Evolutionary conservation across 2,113 vertebrate species (phyloP).

Genomic region (Lasiurus cinereus): DNA sequence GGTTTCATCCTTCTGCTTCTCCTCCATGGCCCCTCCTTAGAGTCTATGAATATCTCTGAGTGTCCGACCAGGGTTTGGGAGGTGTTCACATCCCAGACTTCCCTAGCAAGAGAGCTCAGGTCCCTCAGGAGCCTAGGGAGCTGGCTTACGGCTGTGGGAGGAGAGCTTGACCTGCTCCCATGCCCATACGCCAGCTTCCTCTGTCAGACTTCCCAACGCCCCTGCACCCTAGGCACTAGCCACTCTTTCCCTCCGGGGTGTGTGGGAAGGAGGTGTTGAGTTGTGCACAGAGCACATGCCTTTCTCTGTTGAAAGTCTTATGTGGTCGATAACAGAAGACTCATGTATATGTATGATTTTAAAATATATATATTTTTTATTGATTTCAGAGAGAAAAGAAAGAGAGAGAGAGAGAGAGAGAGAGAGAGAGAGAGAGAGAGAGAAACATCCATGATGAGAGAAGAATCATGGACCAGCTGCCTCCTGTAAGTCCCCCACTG

Average conservation of each 20-base stretch:
- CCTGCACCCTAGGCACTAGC: fast-evolving
- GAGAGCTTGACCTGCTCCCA: neutral
- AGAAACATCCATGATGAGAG: too few relatives aligned
- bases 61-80: neutral
- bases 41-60: neutral
- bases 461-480: too few relatives aligned
- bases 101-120: too few relatives aligned
- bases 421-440: too few relatives aligned
- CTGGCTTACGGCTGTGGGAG: neutral
- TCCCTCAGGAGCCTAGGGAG: neutral
- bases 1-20: neutral
- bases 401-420: too few relatives aligned
- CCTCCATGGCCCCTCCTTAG: neutral
- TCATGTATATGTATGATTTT: neutral
- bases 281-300: neutral
- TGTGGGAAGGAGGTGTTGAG: too few relatives aligned
- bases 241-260: neutral
- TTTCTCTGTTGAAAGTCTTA: neutral
- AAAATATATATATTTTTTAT: too few relatives aligned
- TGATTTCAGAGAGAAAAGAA: too few relatives aligned
- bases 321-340: neutral
- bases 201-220: neutral
- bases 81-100: neutral
- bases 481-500: too few relatives aligned
- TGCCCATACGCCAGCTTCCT: neutral